These are phyloP conservation scores for Castor canadensis DNA, from an alignment of 2,113 vertebrate genomes.

Conservation along the genomic window DNA sequence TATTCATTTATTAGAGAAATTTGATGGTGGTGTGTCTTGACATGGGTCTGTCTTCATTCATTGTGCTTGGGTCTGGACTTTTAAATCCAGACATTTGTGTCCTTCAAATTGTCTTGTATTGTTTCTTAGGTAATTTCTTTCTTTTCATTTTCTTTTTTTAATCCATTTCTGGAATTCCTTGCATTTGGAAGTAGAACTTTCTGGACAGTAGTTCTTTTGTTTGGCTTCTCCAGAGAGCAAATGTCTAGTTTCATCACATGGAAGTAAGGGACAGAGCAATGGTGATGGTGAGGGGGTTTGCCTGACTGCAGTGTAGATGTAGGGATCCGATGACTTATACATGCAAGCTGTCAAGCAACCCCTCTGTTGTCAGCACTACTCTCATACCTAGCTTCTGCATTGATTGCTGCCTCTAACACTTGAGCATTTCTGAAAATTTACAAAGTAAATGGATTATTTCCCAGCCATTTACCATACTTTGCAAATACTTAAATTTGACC, in stretches of 20 bases:
- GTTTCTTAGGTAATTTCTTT: background rate
- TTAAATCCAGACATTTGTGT: background rate
- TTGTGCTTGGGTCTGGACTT: background rate
- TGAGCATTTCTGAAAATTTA: background rate
- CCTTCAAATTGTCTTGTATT: background rate
- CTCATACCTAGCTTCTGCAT: background rate
- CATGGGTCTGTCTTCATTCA: background rate
- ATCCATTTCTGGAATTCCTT: background rate
- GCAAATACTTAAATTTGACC: background rate
- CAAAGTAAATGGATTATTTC: background rate
- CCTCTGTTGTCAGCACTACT: background rate
- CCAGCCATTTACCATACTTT: background rate
- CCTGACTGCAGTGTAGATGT: background rate
- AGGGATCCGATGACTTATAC: background rate
- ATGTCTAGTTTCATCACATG: background rate
- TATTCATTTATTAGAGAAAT: background rate
- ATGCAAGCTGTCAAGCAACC: background rate
- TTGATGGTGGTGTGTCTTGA: background rate
- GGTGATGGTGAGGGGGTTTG: background rate
- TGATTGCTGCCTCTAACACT: background rate
- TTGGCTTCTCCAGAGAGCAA: background rate
- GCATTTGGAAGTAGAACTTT: conserved; percentile 5
- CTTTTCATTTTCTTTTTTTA: background rate
- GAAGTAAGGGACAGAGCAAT: accelerated
- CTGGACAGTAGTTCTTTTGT: background rate